Base-by-base conservation (phyloP, 1,140 invertebrate genomes). In the Drosophila pallidifrons region DNA sequence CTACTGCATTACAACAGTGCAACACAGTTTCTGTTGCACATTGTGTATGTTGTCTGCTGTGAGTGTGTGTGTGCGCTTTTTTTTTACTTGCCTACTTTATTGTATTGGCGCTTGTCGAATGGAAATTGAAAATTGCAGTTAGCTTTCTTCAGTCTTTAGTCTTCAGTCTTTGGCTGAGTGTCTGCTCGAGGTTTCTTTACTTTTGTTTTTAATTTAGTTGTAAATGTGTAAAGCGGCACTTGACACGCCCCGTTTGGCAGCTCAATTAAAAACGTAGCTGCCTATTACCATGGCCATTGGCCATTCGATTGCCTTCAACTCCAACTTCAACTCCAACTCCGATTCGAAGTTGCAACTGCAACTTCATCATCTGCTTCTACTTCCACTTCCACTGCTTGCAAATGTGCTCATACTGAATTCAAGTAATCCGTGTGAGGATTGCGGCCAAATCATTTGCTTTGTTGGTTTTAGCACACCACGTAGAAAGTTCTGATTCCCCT, bases 121-220 rank as follows among this genome's bases (percentile, higher is more conserved):
- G 85, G 81, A 89, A 89, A 89, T 89, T 89, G 85, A 89, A 89
- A 74, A 89, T 89, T 81, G 81, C 86, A 89, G 77, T 89, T 89
- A 89, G 85, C 85, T 81, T 87, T 87, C 82, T 79, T 81, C 73
- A 41, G 54, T 58, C 58, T 67, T 43, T 28, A 30, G 41, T 38
- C 11, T n/a, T 59, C 47, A 25, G 60, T 13, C n/a, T 28, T 32
- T 20, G 51, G 55, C 38, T 7, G 38, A 30, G 25, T 16, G 46
- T 52, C 46, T 51, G 38, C 32, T 20, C 13, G 7, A 16, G 51
- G 30, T 38, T 35, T 49, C 41, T 15, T 49, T 45, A 32, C 25
- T 52, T 63, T 74, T 58, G 57, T 63, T 82, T 75, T 66, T 69
- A 88, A 88, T 88, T 89, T 89, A 89, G 85, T 89, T 89, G 85